phyloP scores from a whole-genome alignment of 2,888 invertebrate genomes.

The Chloroclystis v-ata region DNA sequence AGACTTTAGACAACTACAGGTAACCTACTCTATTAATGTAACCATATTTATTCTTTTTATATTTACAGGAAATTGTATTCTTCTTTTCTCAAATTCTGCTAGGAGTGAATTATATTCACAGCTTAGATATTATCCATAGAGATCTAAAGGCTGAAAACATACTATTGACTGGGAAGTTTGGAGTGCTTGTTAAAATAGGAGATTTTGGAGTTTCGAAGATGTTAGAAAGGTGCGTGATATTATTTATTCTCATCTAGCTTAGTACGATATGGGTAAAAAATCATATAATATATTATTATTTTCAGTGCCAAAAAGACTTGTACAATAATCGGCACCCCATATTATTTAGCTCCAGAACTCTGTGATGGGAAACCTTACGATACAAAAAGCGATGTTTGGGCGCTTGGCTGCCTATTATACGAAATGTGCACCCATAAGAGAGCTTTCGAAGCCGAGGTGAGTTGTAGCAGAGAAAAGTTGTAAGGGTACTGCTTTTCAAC shows the following conservation, averaged over 20 bases:
- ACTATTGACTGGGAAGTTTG: slow-evolving; percentile 82
- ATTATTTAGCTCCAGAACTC: slow-evolving; percentile 91
- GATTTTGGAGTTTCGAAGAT: slow-evolving; percentile 92
- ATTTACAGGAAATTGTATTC: slow-evolving; percentile 81
- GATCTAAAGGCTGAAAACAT: slow-evolving; percentile 93
- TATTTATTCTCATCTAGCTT: not conserved
- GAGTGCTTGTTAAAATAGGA: slow-evolving; percentile 86
- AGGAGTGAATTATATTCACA: slow-evolving; percentile 89
- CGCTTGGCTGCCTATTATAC: slow-evolving; percentile 89
- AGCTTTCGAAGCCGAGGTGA: slow-evolving; percentile 84
- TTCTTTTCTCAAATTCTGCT: slow-evolving; percentile 85
- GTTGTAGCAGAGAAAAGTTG: too few relatives aligned
- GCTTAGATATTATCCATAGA: slow-evolving; percentile 86
- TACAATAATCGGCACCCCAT: slow-evolving; percentile 87
- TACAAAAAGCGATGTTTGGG: slow-evolving; percentile 91
- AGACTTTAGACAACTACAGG: too few relatives aligned
- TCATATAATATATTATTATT: too few relatives aligned
- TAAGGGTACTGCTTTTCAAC: too few relatives aligned
- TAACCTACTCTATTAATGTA: too few relatives aligned
- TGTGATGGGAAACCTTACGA: slow-evolving; percentile 87
- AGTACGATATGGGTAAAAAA: too few relatives aligned
- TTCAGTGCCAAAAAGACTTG: slow-evolving; percentile 77
- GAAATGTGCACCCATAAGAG: slow-evolving; percentile 86
- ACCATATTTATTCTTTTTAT: too few relatives aligned
- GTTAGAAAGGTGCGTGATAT: slow-evolving; percentile 72